Evolutionary conservation across 2,888 invertebrate genomes (phyloP).

Genomic region (Dinocampus coccinellae): DNA sequence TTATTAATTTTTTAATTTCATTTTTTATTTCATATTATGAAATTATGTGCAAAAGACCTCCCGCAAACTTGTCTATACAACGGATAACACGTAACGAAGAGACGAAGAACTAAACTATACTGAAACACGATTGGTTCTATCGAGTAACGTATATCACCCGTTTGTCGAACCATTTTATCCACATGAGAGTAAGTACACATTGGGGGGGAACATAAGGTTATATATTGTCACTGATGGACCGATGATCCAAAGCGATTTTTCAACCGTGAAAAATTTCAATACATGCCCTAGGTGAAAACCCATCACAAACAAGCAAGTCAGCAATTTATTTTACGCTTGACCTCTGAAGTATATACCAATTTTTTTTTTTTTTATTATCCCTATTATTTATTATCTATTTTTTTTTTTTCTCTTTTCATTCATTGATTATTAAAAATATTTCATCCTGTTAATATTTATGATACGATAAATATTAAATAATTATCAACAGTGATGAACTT

Average conservation of each 20-base stretch:
- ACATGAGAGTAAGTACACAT: slow-evolving; percentile 32
- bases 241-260: slow-evolving; percentile 39
- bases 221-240: slow-evolving; percentile 31
- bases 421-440: not conserved
- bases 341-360: not conserved
- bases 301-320: not conserved
- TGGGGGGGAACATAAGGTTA: slow-evolving; percentile 13
- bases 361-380: not conserved
- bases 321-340: slow-evolving; percentile 22
- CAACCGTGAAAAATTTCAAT: slow-evolving; percentile 34
- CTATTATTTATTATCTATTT: not conserved
- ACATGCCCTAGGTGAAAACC: not conserved
- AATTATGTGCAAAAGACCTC: not conserved
- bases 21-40: not conserved
- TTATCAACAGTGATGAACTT: slow-evolving; percentile 61
- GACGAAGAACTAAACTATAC: slow-evolving; percentile 23
- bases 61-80: slow-evolving; percentile 7
- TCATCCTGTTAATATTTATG: not conserved
- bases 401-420: not conserved
- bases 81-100: slow-evolving; percentile 7
- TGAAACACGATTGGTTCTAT: not conserved
- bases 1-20: not conserved
- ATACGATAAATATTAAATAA: slow-evolving; percentile 48
- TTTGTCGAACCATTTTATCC: slow-evolving; percentile 29
- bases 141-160: slow-evolving; percentile 19